These are phyloP conservation scores for Halocynthia aurantium DNA, from an alignment of 23 tunicate species.

Conservation along the genomic window DNA sequence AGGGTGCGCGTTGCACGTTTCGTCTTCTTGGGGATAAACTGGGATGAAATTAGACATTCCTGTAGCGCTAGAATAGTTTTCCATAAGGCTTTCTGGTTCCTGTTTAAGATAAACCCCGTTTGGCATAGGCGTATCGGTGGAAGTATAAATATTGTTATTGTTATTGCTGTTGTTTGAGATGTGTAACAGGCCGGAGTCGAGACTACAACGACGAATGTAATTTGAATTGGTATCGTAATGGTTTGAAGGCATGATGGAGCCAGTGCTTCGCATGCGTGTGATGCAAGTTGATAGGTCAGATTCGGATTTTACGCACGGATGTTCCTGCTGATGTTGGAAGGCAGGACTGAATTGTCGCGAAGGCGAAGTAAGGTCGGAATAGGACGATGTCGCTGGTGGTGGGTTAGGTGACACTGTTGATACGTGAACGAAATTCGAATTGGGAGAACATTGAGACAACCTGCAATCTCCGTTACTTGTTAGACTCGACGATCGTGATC, in stretches of 20 bases:
- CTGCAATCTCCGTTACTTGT: constrained; percentile 41
- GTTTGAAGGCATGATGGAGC: too few species aligned
- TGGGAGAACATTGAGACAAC: constrained; percentile 33
- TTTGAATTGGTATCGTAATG: not conserved
- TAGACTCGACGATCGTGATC: constrained; percentile 70
- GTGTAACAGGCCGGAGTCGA: constrained; percentile 6
- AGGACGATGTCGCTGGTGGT: constrained; percentile 16
- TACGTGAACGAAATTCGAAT: not conserved
- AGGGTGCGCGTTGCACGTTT: constrained; percentile 27
- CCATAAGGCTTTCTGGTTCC: not conserved
- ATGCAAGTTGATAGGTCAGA: too few species aligned
- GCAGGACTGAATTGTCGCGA: constrained; percentile 24
- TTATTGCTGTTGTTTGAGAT: not conserved
- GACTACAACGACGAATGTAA: constrained; percentile 15
- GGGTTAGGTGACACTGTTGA: not conserved
- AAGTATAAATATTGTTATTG: constrained; percentile 2
- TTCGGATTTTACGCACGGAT: too few species aligned
- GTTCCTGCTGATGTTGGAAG: too few species aligned
- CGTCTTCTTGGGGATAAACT: not conserved
- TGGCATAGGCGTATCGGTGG: not conserved
- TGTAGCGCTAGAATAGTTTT: too few species aligned
- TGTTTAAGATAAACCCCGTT: constrained; percentile 13
- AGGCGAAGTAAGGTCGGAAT: constrained; percentile 25
- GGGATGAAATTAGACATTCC: not conserved
- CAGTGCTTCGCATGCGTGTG: too few species aligned